These are phyloP conservation scores for Miniopterus natalensis DNA, from an alignment of 2,113 vertebrate species.

Conservation along the genomic window DNA sequence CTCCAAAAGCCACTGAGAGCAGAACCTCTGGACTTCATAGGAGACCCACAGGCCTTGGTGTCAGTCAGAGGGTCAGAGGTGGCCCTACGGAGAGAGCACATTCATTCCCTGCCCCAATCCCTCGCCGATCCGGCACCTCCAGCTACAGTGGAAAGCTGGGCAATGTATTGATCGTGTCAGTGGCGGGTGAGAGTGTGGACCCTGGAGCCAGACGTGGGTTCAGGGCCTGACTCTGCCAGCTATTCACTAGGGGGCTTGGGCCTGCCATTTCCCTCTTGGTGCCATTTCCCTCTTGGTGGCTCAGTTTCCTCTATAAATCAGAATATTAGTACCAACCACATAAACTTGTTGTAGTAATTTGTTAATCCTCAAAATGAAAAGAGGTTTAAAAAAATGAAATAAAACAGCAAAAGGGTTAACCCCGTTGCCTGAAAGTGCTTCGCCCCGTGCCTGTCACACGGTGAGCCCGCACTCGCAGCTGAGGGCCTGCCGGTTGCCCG, in stretches of 20 bases:
- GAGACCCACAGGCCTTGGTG: background rate
- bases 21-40: background rate
- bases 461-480: background rate
- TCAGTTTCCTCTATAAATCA: background rate
- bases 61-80: background rate
- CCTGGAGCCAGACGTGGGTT: background rate
- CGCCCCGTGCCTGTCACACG: accelerated
- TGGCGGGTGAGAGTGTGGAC: background rate
- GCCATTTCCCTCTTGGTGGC: background rate
- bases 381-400: background rate
- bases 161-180: background rate
- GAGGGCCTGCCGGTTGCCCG: background rate
- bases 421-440: background rate
- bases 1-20: background rate
- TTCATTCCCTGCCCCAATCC: background rate
- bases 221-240: background rate
- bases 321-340: background rate
- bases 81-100: background rate
- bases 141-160: background rate
- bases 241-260: background rate
- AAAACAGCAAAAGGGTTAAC: background rate
- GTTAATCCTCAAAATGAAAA: background rate
- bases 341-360: background rate
- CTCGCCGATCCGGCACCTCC: background rate
- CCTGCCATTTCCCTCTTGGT: background rate